phyloP scores from a whole-genome alignment of 2,888 invertebrate genomes.

The Anthrax anthrax region DNA sequence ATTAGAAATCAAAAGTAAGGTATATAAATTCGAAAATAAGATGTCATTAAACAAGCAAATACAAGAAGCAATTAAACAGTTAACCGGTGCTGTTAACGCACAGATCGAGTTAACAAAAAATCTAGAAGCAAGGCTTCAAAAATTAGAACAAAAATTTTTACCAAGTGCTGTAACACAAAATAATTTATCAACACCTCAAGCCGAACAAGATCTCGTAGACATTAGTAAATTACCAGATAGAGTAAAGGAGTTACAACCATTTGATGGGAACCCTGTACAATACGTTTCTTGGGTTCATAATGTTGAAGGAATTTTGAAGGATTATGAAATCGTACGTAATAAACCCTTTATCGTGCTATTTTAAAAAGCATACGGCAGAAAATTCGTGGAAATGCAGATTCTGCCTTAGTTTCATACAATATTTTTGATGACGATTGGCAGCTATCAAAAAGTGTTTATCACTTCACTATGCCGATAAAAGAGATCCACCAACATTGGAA shows the following conservation, averaged over 20 bases:
- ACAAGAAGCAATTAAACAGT: no score
- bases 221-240: slow-evolving; percentile 3
- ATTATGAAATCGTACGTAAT: slow-evolving; percentile 1
- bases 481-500: slow-evolving; percentile 5
- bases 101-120: no score
- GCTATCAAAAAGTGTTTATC: slow-evolving; percentile 5
- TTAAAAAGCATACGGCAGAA: slow-evolving; percentile 1
- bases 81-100: no score
- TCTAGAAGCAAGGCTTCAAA: no score
- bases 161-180: no score
- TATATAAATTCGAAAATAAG: no score
- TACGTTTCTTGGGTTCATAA: background rate
- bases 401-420: slow-evolving; percentile 7
- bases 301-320: slow-evolving; percentile 1
- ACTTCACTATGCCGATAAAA: slow-evolving; percentile 7
- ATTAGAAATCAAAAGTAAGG: no score
- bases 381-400: slow-evolving; percentile 1
- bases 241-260: background rate
- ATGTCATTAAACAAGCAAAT: no score
- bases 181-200: no score
- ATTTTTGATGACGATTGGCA: slow-evolving; percentile 4
- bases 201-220: background rate
- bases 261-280: background rate
- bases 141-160: no score
- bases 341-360: slow-evolving; percentile 2